A percentile compares a stretch with the other conserved stretches of the same genome.
phyloP scores from a whole-genome alignment of 2,888 invertebrate species.

The Eristalinus aeneus region DNA sequence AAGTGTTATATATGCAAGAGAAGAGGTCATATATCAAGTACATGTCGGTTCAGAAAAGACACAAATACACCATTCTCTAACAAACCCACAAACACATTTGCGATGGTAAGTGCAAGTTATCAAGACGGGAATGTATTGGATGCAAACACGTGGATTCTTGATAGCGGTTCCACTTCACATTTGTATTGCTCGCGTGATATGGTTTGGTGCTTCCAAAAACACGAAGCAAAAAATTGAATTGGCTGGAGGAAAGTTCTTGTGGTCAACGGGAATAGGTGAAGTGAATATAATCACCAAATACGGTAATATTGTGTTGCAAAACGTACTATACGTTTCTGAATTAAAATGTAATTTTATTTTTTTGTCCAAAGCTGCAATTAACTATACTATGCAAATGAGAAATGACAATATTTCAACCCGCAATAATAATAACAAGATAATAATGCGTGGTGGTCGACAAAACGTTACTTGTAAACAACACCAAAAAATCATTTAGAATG shows the following conservation, averaged over 20 bases:
- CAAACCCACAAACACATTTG: constrained; percentile 28
- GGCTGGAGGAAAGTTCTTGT: constrained; percentile 8
- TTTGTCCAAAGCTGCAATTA: constrained; percentile 22
- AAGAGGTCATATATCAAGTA: constrained; percentile 22
- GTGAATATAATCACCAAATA: neutral
- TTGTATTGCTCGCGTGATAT: constrained; percentile 15
- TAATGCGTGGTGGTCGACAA: constrained; percentile 13
- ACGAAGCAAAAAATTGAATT: constrained; percentile 20
- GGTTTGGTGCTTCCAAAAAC: neutral
- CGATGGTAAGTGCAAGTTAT: constrained; percentile 13
- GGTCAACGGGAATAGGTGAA: constrained; percentile 3
- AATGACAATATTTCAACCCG: neutral
- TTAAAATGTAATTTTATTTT: constrained; percentile 17
- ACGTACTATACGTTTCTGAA: constrained; percentile 25
- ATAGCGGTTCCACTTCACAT: constrained; percentile 29
- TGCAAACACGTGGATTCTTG: neutral
- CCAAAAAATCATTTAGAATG: neutral
- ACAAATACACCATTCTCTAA: neutral
- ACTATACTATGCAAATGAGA: constrained; percentile 12
- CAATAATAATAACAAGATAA: neutral
- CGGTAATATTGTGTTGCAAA: neutral
- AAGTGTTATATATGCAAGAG: constrained; percentile 3
- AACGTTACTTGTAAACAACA: constrained; percentile 4
- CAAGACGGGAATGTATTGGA: neutral
- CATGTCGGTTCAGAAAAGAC: neutral